Evolutionary conservation across 2,797 vertebrate species (phyloP), one percentile per base, ranked within the genome.

Genomic region (Pelochelys cantorii): DNA sequence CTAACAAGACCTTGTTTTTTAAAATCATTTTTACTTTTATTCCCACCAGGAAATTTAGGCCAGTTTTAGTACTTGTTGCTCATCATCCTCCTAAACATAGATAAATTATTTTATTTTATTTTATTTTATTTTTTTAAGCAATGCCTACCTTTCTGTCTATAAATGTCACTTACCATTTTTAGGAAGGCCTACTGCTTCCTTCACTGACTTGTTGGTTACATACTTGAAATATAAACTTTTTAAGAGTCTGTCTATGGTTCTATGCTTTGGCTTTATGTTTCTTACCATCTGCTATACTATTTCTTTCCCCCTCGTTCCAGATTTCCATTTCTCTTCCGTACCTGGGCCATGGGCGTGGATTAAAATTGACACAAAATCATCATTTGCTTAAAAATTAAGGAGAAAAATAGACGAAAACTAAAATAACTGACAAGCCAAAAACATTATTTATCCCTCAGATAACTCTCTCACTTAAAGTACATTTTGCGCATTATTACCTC

Each of bases 231-330:
- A 81, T 11, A 57, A 48, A 93, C 34, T 87, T 81, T 65, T 60
- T 27, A 29, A 78, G 88, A 74, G 42, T 57, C 85, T 56, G 59
- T 54, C 79, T 92, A 78, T 56, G 56, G 54, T 84, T 85, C 79
- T n/a, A n/a, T 53, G 78, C 29, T 85, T 60, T 17, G 92, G 83
- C 31, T 94, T 95, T 87, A 92, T 82, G 79, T 75, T 88, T 87
- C 18, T 86, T 37, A 62, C 90, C 95, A 95, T 96, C 94, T 96
- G 95, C 84, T 37, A 42, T 57, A 54, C 20, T 77, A 83, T 71
- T 53, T 90, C 34, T 54, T 88, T 89, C 88, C 94, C 79, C 77
- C 42, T 52, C 84, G 13, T 91, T 83, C 83, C 93, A 94, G 93
- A 83, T 94, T 95, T 84, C 29, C 1, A 3, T 57, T 88, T 52